phyloP scores from a whole-genome alignment of 2,113 vertebrate species.

The Silurus meridionalis region DNA sequence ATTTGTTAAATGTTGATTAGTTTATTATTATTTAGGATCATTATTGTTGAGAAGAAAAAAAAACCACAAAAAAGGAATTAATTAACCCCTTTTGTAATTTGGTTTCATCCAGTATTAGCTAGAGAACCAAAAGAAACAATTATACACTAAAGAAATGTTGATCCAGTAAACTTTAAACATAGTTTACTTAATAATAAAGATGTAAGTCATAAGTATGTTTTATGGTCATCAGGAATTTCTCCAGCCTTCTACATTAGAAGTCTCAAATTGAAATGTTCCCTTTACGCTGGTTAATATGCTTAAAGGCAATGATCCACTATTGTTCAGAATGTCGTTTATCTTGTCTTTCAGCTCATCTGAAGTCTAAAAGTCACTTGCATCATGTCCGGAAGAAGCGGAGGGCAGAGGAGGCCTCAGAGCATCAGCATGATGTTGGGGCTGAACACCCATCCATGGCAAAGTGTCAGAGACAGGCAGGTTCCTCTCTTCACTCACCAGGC shows the following conservation, averaged over 20 bases:
- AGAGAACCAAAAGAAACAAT: not conserved
- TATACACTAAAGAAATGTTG: not conserved
- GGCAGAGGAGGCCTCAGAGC: conserved; percentile 53
- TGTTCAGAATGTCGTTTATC: conserved; percentile 4
- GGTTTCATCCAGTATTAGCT: not conserved
- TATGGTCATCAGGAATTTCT: not conserved
- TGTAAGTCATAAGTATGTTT: not conserved
- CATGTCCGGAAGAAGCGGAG: conserved; percentile 83
- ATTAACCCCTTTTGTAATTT: not conserved
- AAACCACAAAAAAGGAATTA: too few species aligned
- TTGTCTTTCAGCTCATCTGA: conserved; percentile 80
- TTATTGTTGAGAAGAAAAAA: not conserved
- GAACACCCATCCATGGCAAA: conserved; percentile 31
- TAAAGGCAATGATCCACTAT: not conserved
- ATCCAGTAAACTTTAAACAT: not conserved
- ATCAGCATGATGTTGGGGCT: not conserved
- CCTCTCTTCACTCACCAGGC: conserved; percentile 34
- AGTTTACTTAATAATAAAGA: not conserved
- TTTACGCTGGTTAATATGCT: not conserved
- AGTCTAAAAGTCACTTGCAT: conserved; percentile 87
- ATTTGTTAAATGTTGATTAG: not conserved
- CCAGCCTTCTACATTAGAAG: too few species aligned
- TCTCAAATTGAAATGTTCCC: not conserved
- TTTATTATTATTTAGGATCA: not conserved
- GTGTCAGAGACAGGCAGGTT: conserved; percentile 32